Base-by-base conservation (phyloP, 2,113 vertebrate species). In the Rhea pennata region DNA sequence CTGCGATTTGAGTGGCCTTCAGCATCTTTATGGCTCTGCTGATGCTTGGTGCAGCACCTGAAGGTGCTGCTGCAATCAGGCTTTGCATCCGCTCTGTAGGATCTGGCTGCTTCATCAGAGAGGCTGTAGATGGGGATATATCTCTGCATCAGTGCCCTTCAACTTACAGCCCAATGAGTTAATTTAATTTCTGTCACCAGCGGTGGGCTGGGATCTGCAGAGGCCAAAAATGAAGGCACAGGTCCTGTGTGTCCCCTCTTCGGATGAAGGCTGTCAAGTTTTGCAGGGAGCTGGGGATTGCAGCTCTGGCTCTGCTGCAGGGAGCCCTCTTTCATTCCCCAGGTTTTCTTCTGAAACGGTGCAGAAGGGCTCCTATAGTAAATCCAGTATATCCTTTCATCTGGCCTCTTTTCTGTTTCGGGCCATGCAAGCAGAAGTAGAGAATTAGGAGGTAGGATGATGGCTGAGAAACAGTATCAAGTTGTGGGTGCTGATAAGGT, bases 71-170 rank as follows among this genome's bases (percentile, higher is more conserved):
- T 95, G 88, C 67, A 56, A 3, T 19, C 78, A 80, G 40, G 67
- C 88, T 86, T 86, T 90, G 78, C 71, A 69, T 70, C 27, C 10
- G 0, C 64, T 65, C 3, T 0, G 10, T 69, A 0, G 0, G 73
- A 91, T 66, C 61, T 21, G 87, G 11, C 44, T 48, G 5, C 29
- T 66, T 64, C 24, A 4, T 73, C 3, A 0, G 40, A 44, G 74
- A 22, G 62, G 58, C 83, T 40, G 56, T 50, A 71, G 69, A 1
- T 31, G 3, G 61, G 76, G 56, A n/a, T 75, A 48, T 10, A 1
- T 22, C 61, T 92, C 92, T 93, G 76, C 76, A 54, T 80, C 54
- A 19, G 50, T n/a, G 72, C 77, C 91, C 69, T 92, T 92, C 64
- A 77, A 1, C 11, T 83, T 72, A 5, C 39, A 76, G 79, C 83